Evolutionary conservation across 2,797 vertebrate species (phyloP), one percentile per base, ranked within the genome.

Genomic region (Sebastolobus altivelis): DNA sequence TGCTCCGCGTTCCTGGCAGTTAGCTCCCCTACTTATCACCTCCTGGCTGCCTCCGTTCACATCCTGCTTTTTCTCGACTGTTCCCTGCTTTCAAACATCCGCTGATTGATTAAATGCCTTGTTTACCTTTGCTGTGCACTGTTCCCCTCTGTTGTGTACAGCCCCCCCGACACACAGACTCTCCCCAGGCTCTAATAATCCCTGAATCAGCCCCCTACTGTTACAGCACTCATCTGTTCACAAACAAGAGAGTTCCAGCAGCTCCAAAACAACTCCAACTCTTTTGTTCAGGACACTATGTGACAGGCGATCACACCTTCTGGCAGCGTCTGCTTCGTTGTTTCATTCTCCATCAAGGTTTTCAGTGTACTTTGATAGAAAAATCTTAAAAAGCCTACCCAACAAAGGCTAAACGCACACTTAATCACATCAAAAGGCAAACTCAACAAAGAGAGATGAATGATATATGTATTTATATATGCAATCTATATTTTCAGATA

Each of bases 391-490:
- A 29, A 49, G 1, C 11, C 5, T 33, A 63, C 3, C 25, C 52
- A 72, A 68, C 40, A 65, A 62, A 54, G 22, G 6, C 52, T 56
- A 77, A 72, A 73, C 61, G 7, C 33, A 74, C 22, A 75, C 16
- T 66, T 49, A 37, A 20, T 38, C 4, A 65, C 63, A 91, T 83
- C 79, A 84, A 89, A 91, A 88, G 61, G 49, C 70, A 92, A 86
- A 91, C 70, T 67, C 87, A 82, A 46, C 72, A 84, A 82, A 87
- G 66, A 83, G 77, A 90, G 85, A 84, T 89, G 85, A 92, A 92
- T 93, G 90, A 95, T 95, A 95, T 93, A 94, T 89, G 90, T 94
- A 93, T 96, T 94, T 95, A 95, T 96, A 95, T 94, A 94, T 92
- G 94, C 88, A 95, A 95, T 95, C 89, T 94, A 94, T 91, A 93